Base-by-base conservation (phyloP, 2,113 vertebrate genomes). In the Oncorhynchus gorbuscha region DNA sequence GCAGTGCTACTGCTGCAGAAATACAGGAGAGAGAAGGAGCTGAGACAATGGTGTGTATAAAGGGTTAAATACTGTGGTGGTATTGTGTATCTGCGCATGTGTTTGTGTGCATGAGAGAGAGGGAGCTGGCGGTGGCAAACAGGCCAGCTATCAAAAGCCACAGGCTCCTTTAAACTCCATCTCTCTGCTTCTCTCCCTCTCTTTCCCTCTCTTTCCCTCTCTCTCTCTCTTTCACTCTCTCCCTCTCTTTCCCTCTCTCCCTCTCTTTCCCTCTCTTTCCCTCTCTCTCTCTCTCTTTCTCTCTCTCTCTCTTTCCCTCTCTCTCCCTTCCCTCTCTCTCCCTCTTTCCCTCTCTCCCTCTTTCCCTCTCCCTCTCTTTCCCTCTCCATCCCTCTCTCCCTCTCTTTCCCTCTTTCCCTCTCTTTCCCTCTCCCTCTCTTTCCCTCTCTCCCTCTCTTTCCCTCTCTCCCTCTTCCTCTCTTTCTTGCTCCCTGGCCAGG, bases 131-230 rank as follows among this genome's bases (percentile, higher is more conserved):
- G 78, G 83, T 74, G 78, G 82, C 88, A 84, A 89, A 88, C 86
- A 88, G 89, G 78, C 80, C 81, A 88, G 87, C 86, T 88, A 88
- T 91, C 85, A 91, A 91, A 91, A 91, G 87, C 88, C 89, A 90
- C 85, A 74, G 81, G 88, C 90, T 90, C 82, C 91, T 91, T 91
- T 91, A 89, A 89, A 91, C 86, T 89, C 87, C 79, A 78, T 82
- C 81, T 73, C 55, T 72, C 7, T 35, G 49, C 45, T 55, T 26
- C 26, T 18, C 14, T 4, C 48, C 22, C 48, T 49, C 26, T 35
- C 65, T 62, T 3, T 3, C 26, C 0, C 26, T 28, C 26, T 28
- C 2, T 28, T 0, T 3, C 26, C 24, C 1, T 24, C 24, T 24
- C 24, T 24, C 24, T 24, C 24, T 24, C 24, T 24, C 24, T 24